Percentiles rank a stretch among this genome's conserved stretches.
phyloP scores from a whole-genome alignment of 2,888 invertebrate species.

The Cheiracanthium punctorium region DNA sequence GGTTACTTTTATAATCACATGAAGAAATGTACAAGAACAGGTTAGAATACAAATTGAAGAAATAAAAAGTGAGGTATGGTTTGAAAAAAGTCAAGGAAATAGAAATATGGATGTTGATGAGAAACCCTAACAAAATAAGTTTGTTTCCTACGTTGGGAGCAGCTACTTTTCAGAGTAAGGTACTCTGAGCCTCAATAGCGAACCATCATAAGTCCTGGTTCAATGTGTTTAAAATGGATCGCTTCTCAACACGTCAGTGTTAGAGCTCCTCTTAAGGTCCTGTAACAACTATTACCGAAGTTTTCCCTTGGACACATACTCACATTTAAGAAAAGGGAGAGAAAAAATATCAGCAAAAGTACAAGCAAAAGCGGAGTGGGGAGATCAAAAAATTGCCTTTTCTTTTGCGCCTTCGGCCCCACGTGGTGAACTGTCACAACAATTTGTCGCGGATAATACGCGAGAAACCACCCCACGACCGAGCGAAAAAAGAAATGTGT shows the following conservation, averaged over 20 bases:
- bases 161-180: constrained; percentile 11
- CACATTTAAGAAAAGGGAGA: not conserved
- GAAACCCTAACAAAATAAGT: too few relatives aligned
- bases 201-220: not conserved
- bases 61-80: too few relatives aligned
- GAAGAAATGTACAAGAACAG: too few relatives aligned
- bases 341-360: not conserved
- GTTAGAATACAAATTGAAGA: too few relatives aligned
- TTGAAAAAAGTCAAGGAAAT: too few relatives aligned
- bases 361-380: not conserved
- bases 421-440: constrained; percentile 68
- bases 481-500: constrained; percentile 25
- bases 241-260: not conserved
- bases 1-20: too few relatives aligned
- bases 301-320: not conserved
- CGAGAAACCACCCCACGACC: constrained; percentile 61
- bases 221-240: not conserved
- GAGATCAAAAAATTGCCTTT: constrained; percentile 1
- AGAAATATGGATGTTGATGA: too few relatives aligned
- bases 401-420: constrained; percentile 43
- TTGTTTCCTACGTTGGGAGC: too few relatives aligned
- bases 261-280: not conserved
- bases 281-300: not conserved
- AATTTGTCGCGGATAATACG: constrained; percentile 65
- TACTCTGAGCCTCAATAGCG: not conserved